Conservation (phyloP, 2,113 vertebrate species). For the Mixornis gularis region DNA sequence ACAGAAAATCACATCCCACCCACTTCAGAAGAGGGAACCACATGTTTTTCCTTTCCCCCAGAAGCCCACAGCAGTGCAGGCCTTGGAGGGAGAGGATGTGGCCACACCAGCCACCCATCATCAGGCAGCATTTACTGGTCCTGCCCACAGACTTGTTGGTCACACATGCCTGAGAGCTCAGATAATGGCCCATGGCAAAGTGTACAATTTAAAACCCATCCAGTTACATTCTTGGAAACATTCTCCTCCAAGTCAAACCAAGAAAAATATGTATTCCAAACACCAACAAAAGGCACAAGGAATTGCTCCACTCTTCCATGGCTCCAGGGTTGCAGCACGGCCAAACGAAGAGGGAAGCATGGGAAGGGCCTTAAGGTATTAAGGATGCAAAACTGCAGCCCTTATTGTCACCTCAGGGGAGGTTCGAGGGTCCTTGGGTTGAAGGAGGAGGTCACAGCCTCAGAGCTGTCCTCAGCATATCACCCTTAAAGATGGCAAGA, state of each 20-base stretch:
- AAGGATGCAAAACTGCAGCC: background rate
- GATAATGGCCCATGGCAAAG: background rate
- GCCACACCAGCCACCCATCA: background rate
- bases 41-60: background rate
- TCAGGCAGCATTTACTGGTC: background rate
- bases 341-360: accelerated
- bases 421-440: background rate
- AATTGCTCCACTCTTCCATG: background rate
- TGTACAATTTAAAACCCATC: conserved; percentile 28
- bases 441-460: background rate
- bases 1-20: background rate
- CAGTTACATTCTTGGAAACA: conserved; percentile 1
- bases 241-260: background rate
- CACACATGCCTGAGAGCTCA: accelerated
- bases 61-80: background rate
- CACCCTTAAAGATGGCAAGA: background rate
- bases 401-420: background rate
- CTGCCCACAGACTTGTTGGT: background rate
- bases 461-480: background rate
- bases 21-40: background rate
- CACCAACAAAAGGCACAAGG: background rate
- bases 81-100: conserved; percentile 29
- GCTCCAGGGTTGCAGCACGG: background rate
- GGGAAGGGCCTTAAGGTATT: no score
- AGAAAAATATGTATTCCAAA: background rate